Conservation (phyloP, 2,113 vertebrate species). For the Nothocercus nigrocapillus region DNA sequence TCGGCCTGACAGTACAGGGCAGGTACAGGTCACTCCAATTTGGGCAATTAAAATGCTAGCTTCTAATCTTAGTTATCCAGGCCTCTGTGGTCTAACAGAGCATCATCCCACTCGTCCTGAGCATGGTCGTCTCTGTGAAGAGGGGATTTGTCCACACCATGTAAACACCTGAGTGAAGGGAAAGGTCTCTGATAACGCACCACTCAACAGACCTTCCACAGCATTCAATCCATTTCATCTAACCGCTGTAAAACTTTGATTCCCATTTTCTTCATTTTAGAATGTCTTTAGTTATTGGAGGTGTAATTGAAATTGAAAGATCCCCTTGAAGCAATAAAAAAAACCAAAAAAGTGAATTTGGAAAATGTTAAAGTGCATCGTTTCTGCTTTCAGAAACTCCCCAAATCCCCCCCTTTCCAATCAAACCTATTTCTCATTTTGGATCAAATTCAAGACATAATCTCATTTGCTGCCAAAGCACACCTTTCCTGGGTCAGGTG, state of each 20-base stretch:
- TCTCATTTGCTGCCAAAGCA: background rate
- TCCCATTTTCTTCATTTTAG: background rate
- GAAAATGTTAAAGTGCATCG: background rate
- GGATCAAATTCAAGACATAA: background rate
- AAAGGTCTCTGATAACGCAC: accelerated
- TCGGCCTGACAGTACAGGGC: background rate
- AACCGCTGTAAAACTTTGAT: background rate
- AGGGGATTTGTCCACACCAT: background rate
- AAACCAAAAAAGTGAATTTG: background rate
- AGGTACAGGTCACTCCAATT: background rate
- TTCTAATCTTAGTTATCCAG: too few relatives aligned
- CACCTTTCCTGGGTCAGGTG: accelerated
- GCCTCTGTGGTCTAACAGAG: background rate
- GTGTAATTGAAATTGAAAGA: background rate
- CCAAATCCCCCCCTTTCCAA: background rate
- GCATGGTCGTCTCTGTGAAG: background rate
- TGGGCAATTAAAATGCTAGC: too few relatives aligned
- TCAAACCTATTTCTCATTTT: background rate
- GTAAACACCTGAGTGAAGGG: background rate
- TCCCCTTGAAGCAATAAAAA: background rate
- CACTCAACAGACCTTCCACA: background rate
- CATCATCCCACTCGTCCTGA: background rate
- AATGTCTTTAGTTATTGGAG: background rate
- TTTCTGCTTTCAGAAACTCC: background rate
- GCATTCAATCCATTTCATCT: background rate